phyloP scores from a whole-genome alignment of 2,797 vertebrate genomes.

The Poecilia picta region DNA sequence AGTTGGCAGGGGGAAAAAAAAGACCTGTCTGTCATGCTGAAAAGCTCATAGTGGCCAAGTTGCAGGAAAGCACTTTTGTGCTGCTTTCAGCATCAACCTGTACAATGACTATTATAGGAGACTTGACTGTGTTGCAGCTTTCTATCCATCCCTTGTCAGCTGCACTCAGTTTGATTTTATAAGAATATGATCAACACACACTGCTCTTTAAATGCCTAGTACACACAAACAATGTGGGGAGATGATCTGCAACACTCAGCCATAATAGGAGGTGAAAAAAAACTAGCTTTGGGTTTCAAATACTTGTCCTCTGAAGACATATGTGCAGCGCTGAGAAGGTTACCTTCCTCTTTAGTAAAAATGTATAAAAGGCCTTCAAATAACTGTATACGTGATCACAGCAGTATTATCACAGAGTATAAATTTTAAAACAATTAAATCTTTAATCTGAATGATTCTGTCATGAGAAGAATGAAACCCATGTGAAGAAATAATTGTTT shows the following conservation, averaged over 20 bases:
- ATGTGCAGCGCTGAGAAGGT: slow-evolving; percentile 34
- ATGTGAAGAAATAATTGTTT: not conserved
- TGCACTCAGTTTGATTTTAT: slow-evolving; percentile 48
- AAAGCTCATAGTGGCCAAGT: slow-evolving; percentile 58
- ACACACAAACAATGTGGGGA: slow-evolving; percentile 34
- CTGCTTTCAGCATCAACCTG: slow-evolving; percentile 58
- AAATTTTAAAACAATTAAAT: not conserved
- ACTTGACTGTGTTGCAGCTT: slow-evolving; percentile 24
- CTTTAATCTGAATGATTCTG: not conserved
- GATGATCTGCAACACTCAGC: slow-evolving; percentile 61
- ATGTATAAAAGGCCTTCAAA: not conserved
- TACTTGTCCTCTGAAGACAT: not conserved
- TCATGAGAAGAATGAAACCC: not conserved
- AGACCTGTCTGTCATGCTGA: slow-evolving; percentile 66
- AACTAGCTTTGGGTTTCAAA: not conserved
- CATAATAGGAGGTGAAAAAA: not conserved
- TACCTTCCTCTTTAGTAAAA: not conserved
- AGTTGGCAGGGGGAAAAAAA: slow-evolving; percentile 68
- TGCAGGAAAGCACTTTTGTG: slow-evolving; percentile 55
- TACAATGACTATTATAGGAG: slow-evolving; percentile 45
- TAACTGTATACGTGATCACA: not conserved
- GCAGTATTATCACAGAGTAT: not conserved
- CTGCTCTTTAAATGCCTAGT: slow-evolving; percentile 51
- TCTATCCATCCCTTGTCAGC: slow-evolving; percentile 43
- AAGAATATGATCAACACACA: slow-evolving; percentile 63